phyloP scores from a whole-genome alignment of 2,888 invertebrate genomes.

The Diaperis boleti region DNA sequence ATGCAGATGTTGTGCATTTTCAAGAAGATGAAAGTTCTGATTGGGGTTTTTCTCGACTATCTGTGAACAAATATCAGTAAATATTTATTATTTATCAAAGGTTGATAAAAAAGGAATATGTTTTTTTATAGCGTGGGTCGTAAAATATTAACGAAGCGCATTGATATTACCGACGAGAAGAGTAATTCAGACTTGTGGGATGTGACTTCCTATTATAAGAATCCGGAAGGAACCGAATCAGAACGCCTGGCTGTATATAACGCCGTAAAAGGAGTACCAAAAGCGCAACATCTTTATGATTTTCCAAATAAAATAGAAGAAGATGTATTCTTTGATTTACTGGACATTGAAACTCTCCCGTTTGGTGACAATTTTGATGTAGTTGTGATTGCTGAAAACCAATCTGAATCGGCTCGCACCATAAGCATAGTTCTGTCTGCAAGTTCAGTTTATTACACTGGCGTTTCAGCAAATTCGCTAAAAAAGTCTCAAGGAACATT shows the following conservation, averaged over 20 bases:
- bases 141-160: constrained; percentile 76
- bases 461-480: constrained; percentile 74
- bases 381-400: constrained; percentile 72
- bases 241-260: constrained; percentile 77
- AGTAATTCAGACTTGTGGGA: constrained; percentile 76
- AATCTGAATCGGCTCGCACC: constrained; percentile 72
- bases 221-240: constrained; percentile 72
- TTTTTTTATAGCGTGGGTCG: constrained; percentile 72
- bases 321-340: constrained; percentile 75
- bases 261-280: constrained; percentile 74
- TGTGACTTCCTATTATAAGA: constrained; percentile 76
- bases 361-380: constrained; percentile 77
- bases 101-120: not conserved
- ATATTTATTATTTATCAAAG: constrained; percentile 52
- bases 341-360: constrained; percentile 75
- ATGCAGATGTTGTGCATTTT: constrained; percentile 82
- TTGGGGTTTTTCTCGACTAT: constrained; percentile 76
- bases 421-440: constrained; percentile 75
- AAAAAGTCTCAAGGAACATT: constrained; percentile 74
- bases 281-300: constrained; percentile 73
- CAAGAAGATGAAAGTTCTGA: constrained; percentile 76
- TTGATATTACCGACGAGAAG: constrained; percentile 73
- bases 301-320: constrained; percentile 71
- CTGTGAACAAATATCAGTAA: constrained; percentile 77
- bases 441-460: constrained; percentile 77